A percentile compares a stretch with the other conserved stretches of the same genome.
These are phyloP conservation scores for Siniperca undulata DNA, from an alignment of 2,797 vertebrate species.

Conservation along the genomic window DNA sequence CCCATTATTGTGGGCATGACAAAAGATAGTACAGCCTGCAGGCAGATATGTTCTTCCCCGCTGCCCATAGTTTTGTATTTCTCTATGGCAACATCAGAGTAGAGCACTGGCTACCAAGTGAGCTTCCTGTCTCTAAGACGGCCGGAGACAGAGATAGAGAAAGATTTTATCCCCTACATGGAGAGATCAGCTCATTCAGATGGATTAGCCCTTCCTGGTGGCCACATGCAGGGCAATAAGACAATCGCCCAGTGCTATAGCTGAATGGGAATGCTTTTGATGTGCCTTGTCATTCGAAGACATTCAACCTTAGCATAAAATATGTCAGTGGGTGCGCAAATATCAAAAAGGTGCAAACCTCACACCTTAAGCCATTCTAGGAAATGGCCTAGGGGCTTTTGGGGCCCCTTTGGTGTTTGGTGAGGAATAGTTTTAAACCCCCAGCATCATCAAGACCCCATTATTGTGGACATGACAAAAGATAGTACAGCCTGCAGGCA, in stretches of 20 bases:
- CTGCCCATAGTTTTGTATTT: conserved; percentile 57
- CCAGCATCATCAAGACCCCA: conserved; percentile 52
- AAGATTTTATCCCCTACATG: conserved; percentile 59
- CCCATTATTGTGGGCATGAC: too few species aligned
- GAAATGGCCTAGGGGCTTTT: conserved; percentile 56
- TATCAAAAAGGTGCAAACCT: conserved; percentile 72
- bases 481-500: conserved; percentile 67
- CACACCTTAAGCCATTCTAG: conserved; percentile 67
- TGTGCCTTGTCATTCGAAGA: conserved; percentile 53
- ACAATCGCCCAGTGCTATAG: conserved; percentile 45
- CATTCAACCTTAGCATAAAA: conserved; percentile 61
- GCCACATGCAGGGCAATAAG: conserved; percentile 62
- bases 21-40: too few species aligned
- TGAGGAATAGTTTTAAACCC: conserved; percentile 40
- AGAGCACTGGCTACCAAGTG: conserved; percentile 25
- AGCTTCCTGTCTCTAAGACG: conserved; percentile 71
- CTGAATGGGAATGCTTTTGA: conserved; percentile 72
- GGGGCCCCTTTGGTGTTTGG: conserved; percentile 60
- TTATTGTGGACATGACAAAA: conserved; percentile 69
- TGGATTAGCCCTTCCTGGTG: conserved; percentile 71
- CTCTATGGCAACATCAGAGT: conserved; percentile 71
- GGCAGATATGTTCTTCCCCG: conserved; percentile 37
- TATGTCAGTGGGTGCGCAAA: conserved; percentile 67
- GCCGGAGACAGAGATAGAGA: conserved; percentile 51
- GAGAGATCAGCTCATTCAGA: conserved; percentile 68